Base-by-base conservation (phyloP, 2,113 vertebrate genomes). In the Oxygymnocypris stewartii region DNA sequence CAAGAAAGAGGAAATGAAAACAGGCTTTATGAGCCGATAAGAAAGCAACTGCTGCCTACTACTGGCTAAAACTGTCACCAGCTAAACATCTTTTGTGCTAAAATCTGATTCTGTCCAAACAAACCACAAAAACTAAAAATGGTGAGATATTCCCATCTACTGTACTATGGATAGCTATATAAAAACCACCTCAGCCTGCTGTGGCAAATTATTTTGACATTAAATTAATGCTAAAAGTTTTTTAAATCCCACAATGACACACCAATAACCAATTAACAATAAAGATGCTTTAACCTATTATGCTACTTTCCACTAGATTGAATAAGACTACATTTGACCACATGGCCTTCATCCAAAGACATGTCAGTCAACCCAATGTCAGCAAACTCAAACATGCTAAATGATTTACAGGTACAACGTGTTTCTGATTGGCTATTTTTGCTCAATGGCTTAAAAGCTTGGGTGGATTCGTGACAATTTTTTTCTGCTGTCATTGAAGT, bases 1-100 rank as follows among this genome's bases (percentile, higher is more conserved):
- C 18, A 54, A 84, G 49, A 35, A 6, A 77, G 40, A 25, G 59
- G 59, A 87, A 87, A 69, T 69, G 35, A 87, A 78, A 83, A 40
- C 14, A 65, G 18, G 18, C 4, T 73, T 47, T 47, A 61, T 14
- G 37, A 74, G 51, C 16, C n/a, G 3, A 10, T 9, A 63, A 37
- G 5, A 31, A 61, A 31, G 67, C 79, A 25, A n/a, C 1, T 82
- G 54, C 37, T 74, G 54, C 69, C 51, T 54, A 44, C 49, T 86
- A 47, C 25, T 49, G 78, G 84, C 20, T 31, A 44, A 73, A 61
- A 2, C 20, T n/a, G 23, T 37, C n/a, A 31, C 11, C 42, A 7
- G 59, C 59, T n/a, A n/a, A 61, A 59, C 18, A 18, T 79, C n/a
- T 16, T 80, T 25, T 80, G 20, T 59, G 20, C 51, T 37, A 25